Conservation (phyloP, 2,113 vertebrate species). For the Oryzias curvinotus region DNA sequence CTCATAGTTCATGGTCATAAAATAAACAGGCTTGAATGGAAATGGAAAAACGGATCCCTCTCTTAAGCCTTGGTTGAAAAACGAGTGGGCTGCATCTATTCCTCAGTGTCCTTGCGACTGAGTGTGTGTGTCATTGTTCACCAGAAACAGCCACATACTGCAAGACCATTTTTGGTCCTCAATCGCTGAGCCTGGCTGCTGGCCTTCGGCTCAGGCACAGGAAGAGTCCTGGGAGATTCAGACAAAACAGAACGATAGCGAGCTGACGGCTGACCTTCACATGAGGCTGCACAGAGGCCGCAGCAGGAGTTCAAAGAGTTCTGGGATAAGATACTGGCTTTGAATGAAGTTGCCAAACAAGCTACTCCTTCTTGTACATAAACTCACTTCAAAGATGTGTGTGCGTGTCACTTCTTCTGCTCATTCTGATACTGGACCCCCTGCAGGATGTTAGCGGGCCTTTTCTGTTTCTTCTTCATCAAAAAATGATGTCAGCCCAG, state of each 20-base stretch:
- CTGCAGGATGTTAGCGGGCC: too few relatives aligned
- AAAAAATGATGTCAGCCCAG: constrained; percentile 23
- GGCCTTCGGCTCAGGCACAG: constrained; percentile 35
- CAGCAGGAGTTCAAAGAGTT: constrained; percentile 24
- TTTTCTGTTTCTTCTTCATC: neutral
- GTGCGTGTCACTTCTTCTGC: neutral
- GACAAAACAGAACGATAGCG: constrained; percentile 29
- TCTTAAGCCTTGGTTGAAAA: constrained; percentile 10
- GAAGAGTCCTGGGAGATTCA: constrained; percentile 29
- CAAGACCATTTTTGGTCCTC: constrained; percentile 57
- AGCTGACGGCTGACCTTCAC: constrained; percentile 49
- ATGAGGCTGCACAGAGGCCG: constrained; percentile 18
- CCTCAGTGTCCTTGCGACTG: neutral
- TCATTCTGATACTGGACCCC: neutral
- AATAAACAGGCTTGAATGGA: constrained; percentile 6
- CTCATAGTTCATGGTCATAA: neutral
- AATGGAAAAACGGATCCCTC: neutral
- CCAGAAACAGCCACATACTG: constrained; percentile 36
- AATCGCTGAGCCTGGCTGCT: constrained; percentile 18
- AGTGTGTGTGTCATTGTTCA: constrained; percentile 26
- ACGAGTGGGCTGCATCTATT: constrained; percentile 18
- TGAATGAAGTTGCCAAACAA: neutral
- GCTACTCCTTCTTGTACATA: neutral
- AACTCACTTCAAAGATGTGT: constrained; percentile 5
- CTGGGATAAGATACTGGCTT: constrained; percentile 11